A percentile compares a stretch with the other conserved stretches of the same genome.
phyloP scores from a whole-genome alignment of 1,140 invertebrate species.

The Atopsyche davidsoni region DNA sequence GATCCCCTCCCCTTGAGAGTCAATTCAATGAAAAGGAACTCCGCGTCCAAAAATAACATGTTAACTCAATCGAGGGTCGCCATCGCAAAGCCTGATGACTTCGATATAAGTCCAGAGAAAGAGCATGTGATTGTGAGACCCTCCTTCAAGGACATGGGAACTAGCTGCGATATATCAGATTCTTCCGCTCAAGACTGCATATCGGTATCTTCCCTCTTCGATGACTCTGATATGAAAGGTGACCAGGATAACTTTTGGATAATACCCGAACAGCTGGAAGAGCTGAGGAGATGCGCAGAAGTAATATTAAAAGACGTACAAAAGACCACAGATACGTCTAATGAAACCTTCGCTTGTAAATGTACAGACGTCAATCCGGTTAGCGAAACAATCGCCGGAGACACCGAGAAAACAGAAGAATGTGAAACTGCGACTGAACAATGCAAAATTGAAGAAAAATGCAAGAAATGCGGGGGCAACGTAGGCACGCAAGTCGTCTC shows the following conservation, averaged over 20 bases:
- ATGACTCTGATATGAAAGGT: slow-evolving; percentile 7
- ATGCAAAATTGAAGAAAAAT: background rate
- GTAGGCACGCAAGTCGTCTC: slow-evolving; percentile 5
- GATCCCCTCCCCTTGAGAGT: slow-evolving; percentile 39
- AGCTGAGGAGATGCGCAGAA: slow-evolving; percentile 25
- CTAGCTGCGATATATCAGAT: slow-evolving; percentile 26
- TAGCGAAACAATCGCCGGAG: too few species aligned
- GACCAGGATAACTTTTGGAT: slow-evolving; percentile 10
- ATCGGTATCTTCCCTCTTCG: too few species aligned
- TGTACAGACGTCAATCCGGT: background rate
- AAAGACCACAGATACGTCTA: slow-evolving; percentile 10
- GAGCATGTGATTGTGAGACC: slow-evolving; percentile 37
- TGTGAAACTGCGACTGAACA: background rate
- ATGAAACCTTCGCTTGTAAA: background rate
- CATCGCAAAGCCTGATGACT: slow-evolving; percentile 44
- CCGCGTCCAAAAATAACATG: slow-evolving; percentile 39
- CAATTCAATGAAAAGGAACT: slow-evolving; percentile 38
- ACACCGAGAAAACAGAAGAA: slow-evolving; percentile 4
- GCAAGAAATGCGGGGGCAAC: background rate
- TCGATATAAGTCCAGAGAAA: slow-evolving; percentile 43
- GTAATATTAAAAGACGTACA: slow-evolving; percentile 27
- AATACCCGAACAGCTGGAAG: slow-evolving; percentile 17
- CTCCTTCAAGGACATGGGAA: slow-evolving; percentile 26
- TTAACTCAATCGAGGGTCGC: slow-evolving; percentile 32
- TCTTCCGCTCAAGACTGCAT: slow-evolving; percentile 8